Evolutionary conservation across 2,888 invertebrate species (phyloP), one percentile per base, ranked within the genome.

Genomic region (Parochlus steinenii): DNA sequence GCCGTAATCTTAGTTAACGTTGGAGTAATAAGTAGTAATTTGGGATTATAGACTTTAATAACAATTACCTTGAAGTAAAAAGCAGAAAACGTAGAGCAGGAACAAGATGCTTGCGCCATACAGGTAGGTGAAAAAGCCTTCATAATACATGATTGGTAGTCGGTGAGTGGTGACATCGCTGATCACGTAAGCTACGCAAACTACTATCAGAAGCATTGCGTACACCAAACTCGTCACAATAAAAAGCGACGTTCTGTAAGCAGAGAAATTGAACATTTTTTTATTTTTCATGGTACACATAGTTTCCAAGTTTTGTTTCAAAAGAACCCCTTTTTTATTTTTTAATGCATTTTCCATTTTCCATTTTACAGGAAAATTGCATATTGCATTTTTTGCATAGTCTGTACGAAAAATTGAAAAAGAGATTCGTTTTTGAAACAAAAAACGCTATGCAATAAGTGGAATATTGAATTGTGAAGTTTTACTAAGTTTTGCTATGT

Each of bases 161-260:
- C 81, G 82, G 64, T 86, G 82, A 46, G 89, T 89, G 54, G 87
- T 82, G 52, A 89, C 86, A 65, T 93, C 89, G 52, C 90, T 86
- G 60, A 92, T 78, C 50, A 92, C 87, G 61, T 90, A 86, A 43
- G 89, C 87, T 56, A 90, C 71, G 65, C 92, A 93, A 40, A 90
- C 75, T 47, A 92, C 87, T 47, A 92, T 80, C 58, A 92, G 66
- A 43, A 92, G 75, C 63, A 92, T 87, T 52, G 89, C 90, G 65
- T 93, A 93, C 54, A 92, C 82, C 65, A 89, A 85, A 63, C 92
- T 92, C 68, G 89, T 81, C 60, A 89, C 83, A 64, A 90, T 89
- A 68, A 89, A 89, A 49, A 87, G 69, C 49, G 87, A 87, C 47
- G 89, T 89, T 71, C 89, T 89, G 75, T 44, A 70, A 71, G 27